Conservation (phyloP, 2,797 vertebrate genomes). For the Poeciliopsis infans region DNA sequence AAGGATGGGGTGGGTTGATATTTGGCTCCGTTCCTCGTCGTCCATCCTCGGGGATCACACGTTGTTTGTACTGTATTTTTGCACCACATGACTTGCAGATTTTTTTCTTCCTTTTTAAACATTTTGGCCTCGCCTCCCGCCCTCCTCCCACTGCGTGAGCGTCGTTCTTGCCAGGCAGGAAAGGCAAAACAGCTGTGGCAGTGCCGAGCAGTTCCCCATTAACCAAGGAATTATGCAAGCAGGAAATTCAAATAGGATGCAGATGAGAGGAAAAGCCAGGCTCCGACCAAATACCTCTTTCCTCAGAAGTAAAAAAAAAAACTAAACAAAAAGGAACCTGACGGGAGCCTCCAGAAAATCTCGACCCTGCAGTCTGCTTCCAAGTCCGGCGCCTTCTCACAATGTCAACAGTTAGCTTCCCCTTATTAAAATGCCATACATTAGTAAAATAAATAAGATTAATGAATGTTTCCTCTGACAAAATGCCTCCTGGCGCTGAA, state of each 20-base stretch:
- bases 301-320: constrained; percentile 6
- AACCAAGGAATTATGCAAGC: constrained; percentile 75
- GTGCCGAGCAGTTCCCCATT: constrained; percentile 66
- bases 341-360: constrained; percentile 24
- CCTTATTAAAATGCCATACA: constrained; percentile 19
- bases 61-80: constrained; percentile 72
- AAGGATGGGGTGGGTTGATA: constrained; percentile 40
- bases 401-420: constrained; percentile 36
- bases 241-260: constrained; percentile 80
- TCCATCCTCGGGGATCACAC: constrained; percentile 60
- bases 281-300: constrained; percentile 47
- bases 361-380: constrained; percentile 25
- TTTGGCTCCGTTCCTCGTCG: constrained; percentile 56
- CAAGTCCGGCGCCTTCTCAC: constrained; percentile 24
- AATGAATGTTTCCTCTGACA: constrained; percentile 38
- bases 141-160: constrained; percentile 22
- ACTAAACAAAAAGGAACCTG: constrained; percentile 15
- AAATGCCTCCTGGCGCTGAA: constrained; percentile 36
- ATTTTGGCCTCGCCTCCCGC: constrained; percentile 9
- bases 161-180: constrained; percentile 60
- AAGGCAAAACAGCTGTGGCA: constrained; percentile 71
- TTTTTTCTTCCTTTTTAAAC: constrained; percentile 48
- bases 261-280: constrained; percentile 69
- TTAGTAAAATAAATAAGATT: constrained; percentile 40
- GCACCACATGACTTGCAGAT: constrained; percentile 78